These are phyloP conservation scores for Heliconius congener DNA, from an alignment of 1,140 invertebrate genomes.

Conservation along the genomic window DNA sequence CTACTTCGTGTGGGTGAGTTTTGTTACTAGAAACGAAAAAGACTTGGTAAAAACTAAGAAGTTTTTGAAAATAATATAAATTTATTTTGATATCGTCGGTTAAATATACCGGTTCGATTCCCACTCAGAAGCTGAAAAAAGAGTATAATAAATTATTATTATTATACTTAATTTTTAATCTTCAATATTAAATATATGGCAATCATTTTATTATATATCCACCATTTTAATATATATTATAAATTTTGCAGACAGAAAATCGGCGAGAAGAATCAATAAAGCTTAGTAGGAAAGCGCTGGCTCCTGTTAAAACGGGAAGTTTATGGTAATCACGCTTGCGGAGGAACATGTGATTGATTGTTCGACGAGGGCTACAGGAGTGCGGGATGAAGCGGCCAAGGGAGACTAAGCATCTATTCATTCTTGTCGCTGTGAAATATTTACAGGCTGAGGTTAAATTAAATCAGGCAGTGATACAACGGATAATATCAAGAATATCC, in stretches of 20 bases:
- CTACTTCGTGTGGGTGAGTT: neutral
- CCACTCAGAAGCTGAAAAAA: neutral
- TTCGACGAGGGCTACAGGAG: constrained; percentile 50
- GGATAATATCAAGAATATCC: neutral
- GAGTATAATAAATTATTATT: neutral
- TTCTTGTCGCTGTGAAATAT: constrained; percentile 25
- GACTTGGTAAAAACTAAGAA: too few species aligned
- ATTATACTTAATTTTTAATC: neutral
- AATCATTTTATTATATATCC: neutral
- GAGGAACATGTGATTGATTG: constrained; percentile 77
- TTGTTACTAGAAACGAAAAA: neutral
- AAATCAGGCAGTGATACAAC: constrained; percentile 27
- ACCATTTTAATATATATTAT: neutral
- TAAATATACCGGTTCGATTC: too few species aligned
- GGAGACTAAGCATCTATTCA: constrained; percentile 34
- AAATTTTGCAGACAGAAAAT: constrained; percentile 48
- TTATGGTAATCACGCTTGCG: constrained; percentile 76
- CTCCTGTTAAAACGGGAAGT: constrained; percentile 74
- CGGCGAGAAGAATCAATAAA: constrained; percentile 68
- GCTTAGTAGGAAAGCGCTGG: constrained; percentile 64
- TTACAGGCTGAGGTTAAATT: constrained; percentile 18
- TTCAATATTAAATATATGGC: neutral
- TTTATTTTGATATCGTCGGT: too few species aligned
- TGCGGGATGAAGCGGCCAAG: constrained; percentile 40
- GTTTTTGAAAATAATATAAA: too few species aligned